phyloP scores from a whole-genome alignment of 2,888 invertebrate species.

The Habroteleia sp. region DNA sequence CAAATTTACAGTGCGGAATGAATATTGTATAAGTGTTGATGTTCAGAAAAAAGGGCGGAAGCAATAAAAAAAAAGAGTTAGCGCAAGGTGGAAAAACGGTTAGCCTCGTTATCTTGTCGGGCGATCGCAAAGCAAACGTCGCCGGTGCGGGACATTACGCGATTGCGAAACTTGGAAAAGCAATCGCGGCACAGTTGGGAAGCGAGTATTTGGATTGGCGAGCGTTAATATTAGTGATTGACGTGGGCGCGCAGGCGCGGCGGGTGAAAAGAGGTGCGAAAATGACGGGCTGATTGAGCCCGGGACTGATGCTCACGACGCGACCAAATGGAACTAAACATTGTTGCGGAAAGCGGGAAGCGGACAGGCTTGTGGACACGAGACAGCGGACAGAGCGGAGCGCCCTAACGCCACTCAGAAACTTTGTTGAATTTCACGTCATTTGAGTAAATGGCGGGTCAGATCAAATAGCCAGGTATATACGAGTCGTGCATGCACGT shows the following conservation, averaged over 20 bases:
- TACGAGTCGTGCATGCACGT: constrained; percentile 62
- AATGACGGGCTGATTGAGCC: constrained; percentile 49
- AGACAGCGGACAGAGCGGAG: constrained; percentile 41
- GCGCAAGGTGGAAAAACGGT: no score
- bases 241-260: constrained; percentile 24
- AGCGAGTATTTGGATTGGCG: constrained; percentile 21
- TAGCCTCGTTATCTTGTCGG: constrained; percentile 4
- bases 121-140: constrained; percentile 2
- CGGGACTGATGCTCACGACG: constrained; percentile 21
- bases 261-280: constrained; percentile 43
- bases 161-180: constrained; percentile 23
- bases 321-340: constrained; percentile 66
- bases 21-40: no score
- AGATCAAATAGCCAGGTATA: constrained; percentile 77
- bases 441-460: constrained; percentile 75
- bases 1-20: no score
- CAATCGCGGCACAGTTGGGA: constrained; percentile 11
- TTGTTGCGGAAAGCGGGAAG: constrained; percentile 60
- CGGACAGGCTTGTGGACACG: constrained; percentile 59
- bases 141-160: neutral
- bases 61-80: no score
- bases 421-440: constrained; percentile 79
- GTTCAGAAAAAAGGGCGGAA: no score
- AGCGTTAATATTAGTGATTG: constrained; percentile 48
- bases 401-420: constrained; percentile 69